Evolutionary conservation across 2,888 invertebrate species (phyloP).

Genomic region (Trichopria drosophilae): DNA sequence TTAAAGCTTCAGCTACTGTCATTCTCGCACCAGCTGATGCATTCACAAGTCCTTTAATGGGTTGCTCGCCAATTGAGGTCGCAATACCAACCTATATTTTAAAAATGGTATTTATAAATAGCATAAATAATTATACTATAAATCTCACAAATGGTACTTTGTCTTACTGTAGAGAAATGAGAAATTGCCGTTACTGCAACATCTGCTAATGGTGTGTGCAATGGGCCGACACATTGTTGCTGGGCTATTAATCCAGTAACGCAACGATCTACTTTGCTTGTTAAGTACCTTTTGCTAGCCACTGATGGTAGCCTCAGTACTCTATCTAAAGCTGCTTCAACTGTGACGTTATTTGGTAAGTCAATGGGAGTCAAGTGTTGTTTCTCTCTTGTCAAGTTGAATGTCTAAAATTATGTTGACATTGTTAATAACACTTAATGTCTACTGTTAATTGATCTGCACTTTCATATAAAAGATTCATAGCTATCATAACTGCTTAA

Average conservation of each 20-base stretch:
- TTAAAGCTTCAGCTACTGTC: conserved; percentile 91
- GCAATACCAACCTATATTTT: conserved; percentile 72
- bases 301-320: conserved; percentile 89
- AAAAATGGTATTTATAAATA: conserved; percentile 13
- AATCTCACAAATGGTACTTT: background rate
- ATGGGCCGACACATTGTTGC: conserved; percentile 96
- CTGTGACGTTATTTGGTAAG: conserved; percentile 64
- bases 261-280: conserved; percentile 93
- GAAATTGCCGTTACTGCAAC: conserved; percentile 89
- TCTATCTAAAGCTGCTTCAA: conserved; percentile 71
- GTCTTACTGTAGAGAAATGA: conserved; percentile 71
- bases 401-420: conserved; percentile 58
- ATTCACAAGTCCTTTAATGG: conserved; percentile 86
- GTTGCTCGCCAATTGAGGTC: conserved; percentile 95
- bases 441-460: background rate
- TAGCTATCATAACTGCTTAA: background rate
- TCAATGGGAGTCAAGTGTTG: conserved; percentile 61
- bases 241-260: conserved; percentile 94
- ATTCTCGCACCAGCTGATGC: conserved; percentile 88
- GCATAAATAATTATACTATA: background rate
- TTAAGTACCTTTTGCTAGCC: conserved; percentile 91
- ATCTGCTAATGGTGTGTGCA: conserved; percentile 95
- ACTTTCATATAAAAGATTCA: background rate
- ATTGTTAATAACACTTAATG: background rate
- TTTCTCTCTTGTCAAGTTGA: conserved; percentile 63